Percentiles rank a stretch among this genome's conserved stretches.
Evolutionary conservation across 2,888 invertebrate species (phyloP).

Genomic region (Cybosia mesomella): DNA sequence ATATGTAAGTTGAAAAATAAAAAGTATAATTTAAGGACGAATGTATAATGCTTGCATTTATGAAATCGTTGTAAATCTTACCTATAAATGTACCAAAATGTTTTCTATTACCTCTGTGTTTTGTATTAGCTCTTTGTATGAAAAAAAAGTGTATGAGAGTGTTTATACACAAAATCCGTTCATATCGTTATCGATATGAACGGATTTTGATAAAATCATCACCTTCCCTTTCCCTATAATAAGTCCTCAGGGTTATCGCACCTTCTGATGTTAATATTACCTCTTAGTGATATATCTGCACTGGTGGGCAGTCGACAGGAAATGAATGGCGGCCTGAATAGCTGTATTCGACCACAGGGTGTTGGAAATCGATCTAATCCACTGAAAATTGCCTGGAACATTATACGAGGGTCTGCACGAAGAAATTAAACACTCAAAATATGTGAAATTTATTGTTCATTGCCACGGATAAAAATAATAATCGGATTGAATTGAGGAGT

Average conservation of each 20-base stretch:
- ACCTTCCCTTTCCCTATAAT: background rate
- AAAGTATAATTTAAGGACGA: too few species aligned
- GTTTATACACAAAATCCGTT: too few species aligned
- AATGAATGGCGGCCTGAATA: constrained; percentile 17
- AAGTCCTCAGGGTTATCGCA: background rate
- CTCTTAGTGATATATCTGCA: constrained; percentile 16
- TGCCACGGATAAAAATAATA: background rate
- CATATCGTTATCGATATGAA: too few species aligned
- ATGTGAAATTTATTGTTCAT: background rate
- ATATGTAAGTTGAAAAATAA: too few species aligned
- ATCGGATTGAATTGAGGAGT: background rate
- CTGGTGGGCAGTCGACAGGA: constrained; percentile 13
- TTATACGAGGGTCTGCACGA: background rate
- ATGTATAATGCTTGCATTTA: too few species aligned
- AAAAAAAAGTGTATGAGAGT: background rate
- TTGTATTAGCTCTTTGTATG: background rate
- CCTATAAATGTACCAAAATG: background rate
- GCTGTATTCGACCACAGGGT: constrained; percentile 12
- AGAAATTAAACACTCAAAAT: background rate
- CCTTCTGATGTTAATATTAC: constrained; percentile 8
- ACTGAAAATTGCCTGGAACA: background rate
- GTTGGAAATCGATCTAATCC: constrained; percentile 3
- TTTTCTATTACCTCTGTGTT: constrained; percentile 5
- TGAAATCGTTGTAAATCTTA: background rate
- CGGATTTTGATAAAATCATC: background rate